Percentiles rank a stretch among this genome's conserved stretches.
Conservation (phyloP, 1,140 invertebrate species). For the Drosophila hydei region DNA sequence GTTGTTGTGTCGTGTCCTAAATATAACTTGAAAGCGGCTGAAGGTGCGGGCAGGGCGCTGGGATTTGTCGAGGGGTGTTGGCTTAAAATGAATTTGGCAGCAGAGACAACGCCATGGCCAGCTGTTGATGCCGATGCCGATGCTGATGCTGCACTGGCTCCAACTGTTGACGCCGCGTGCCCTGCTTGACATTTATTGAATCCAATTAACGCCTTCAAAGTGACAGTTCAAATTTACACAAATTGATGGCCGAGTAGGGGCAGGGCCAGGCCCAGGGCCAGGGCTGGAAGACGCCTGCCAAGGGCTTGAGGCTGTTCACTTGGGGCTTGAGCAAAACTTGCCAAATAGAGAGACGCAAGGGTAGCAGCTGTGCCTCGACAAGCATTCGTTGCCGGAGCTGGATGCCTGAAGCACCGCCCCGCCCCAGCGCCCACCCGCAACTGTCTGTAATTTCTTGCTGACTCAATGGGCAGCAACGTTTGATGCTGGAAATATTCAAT, state of each 20-base stretch:
- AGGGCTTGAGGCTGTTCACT: too few relatives aligned
- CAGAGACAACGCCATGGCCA: conserved; percentile 10
- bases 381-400: background rate
- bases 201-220: conserved; percentile 82
- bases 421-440: background rate
- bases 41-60: background rate
- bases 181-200: conserved; percentile 63
- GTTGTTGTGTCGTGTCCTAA: conserved; percentile 40
- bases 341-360: too few relatives aligned
- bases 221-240: conserved; percentile 82
- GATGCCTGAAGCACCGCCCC: too few relatives aligned
- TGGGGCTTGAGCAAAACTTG: too few relatives aligned
- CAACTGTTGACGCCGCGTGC: conserved; percentile 22
- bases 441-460: conserved; percentile 46
- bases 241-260: conserved; percentile 51
- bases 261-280: background rate
- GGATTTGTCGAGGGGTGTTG: background rate
- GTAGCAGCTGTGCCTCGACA: conserved; percentile 1
- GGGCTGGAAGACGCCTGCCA: too few relatives aligned
- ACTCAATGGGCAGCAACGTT: conserved; percentile 62
- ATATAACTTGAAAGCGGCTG: conserved; percentile 29
- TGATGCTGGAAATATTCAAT: conserved; percentile 77
- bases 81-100: conserved; percentile 34
- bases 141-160: conserved; percentile 21
- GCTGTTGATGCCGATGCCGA: conserved; percentile 14